These are phyloP conservation scores for Siniperca obscura DNA, from an alignment of 2,797 vertebrate species.

Conservation along the genomic window DNA sequence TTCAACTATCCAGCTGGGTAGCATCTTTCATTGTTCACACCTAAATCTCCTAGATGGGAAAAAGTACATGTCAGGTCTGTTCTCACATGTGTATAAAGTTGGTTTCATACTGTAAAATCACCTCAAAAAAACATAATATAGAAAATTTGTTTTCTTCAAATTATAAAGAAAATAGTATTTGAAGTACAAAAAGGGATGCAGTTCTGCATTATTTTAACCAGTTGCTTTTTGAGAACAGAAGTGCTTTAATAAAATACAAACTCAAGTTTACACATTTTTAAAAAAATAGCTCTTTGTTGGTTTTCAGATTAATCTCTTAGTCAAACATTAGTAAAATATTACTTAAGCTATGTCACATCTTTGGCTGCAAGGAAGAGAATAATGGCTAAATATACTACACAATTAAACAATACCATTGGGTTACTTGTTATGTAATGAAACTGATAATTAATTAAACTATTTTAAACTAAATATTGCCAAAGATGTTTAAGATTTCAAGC, in stretches of 20 bases:
- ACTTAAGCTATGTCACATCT: constrained; percentile 1
- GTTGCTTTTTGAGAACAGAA: background rate
- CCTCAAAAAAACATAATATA: background rate
- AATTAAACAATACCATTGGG: constrained; percentile 9
- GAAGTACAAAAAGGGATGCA: background rate
- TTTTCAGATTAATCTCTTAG: constrained; percentile 24
- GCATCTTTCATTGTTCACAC: background rate
- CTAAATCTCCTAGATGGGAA: background rate
- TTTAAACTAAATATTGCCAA: background rate
- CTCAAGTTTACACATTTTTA: constrained; percentile 13
- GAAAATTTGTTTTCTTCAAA: background rate
- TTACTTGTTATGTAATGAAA: constrained; percentile 4
- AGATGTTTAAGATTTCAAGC: constrained; percentile 28
- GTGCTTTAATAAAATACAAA: constrained; percentile 24
- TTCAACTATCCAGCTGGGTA: background rate
- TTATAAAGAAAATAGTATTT: background rate
- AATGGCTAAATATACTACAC: background rate
- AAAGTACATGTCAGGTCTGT: background rate
- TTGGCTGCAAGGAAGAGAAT: constrained; percentile 11
- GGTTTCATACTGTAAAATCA: background rate
- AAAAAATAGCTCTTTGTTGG: background rate
- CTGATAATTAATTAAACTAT: background rate
- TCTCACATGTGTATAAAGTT: background rate
- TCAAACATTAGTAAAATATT: constrained; percentile 6
- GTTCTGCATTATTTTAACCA: constrained; percentile 16